Base-by-base conservation (phyloP, 2,113 vertebrate species). In the Gymnorhina tibicen region DNA sequence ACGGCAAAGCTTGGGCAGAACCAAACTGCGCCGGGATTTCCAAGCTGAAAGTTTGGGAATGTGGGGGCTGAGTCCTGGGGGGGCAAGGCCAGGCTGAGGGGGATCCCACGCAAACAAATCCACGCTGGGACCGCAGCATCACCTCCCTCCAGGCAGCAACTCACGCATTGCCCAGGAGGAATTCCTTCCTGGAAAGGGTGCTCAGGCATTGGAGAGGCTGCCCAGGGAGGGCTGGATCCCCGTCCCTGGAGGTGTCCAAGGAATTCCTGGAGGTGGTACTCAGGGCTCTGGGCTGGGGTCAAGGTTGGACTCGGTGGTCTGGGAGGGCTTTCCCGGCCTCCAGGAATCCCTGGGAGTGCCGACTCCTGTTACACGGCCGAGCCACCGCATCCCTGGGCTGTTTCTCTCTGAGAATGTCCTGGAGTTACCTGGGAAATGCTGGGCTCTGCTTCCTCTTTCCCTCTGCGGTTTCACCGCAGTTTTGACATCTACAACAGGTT, bases 301-400 rank as follows among this genome's bases (percentile, higher is more conserved):
- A 15, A 1, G 27, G 4, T 0, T 12, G 24, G 11, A 1, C 30
- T 47, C 3, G 4, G 32, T 18, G 47, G 9, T 10, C 86, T 33
- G 46, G 60, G 60, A 52, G 27, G 23, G 55, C 7, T 68, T 68
- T 68, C 16, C 59, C 70, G 58, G 10, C 24, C 35, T 6, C 4
- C 32, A 23, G 56, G 55, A 32, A 18, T 27, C 27, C 7, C 63
- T 27, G 62, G 47, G 3, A 1, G 21, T 37, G 7, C 58, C 41
- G 74, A 3, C 26, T 33, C 9, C 50, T 44, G 28, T 11, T 16
- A 16, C 33, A 6, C 24, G 32, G 27, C 52, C 21, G 4, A 24
- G 9, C 9, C 62, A 10, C 1, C 55, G 1, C 42, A 26, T 16
- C 37, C 24, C 20, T 1, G 27, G 50, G 47, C 27, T 28, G 21